A percentile compares a stretch with the other conserved stretches of the same genome.
Evolutionary conservation across 2,888 invertebrate genomes (phyloP).

Genomic region (Phortica okadai): DNA sequence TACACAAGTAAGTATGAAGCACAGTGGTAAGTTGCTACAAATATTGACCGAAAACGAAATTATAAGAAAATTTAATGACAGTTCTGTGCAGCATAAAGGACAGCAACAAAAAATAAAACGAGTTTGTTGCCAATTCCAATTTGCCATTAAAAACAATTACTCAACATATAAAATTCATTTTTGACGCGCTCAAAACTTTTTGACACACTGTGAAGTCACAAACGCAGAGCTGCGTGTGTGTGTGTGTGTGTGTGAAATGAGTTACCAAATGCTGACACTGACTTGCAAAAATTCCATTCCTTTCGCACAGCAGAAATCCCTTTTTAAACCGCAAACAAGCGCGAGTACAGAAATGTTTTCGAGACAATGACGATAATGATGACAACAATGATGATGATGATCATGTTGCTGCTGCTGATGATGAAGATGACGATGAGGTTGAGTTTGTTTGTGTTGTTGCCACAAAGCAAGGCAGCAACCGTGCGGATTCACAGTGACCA

Average conservation of each 20-base stretch:
- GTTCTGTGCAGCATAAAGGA: conserved; percentile 37
- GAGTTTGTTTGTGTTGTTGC: background rate
- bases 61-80: conserved; percentile 35
- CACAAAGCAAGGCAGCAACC: background rate
- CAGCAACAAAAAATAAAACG: conserved; percentile 26
- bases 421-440: background rate
- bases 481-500: background rate
- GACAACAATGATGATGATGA: background rate
- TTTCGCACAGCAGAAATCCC: conserved; percentile 20
- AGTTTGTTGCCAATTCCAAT: conserved; percentile 50
- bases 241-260: conserved; percentile 7
- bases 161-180: conserved; percentile 29
- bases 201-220: conserved; percentile 39
- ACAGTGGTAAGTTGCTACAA: conserved; percentile 8
- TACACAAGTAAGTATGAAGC: background rate
- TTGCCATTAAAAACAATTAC: conserved; percentile 45
- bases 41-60: background rate
- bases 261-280: conserved; percentile 11
- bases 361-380: conserved; percentile 17
- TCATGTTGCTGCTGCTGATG: background rate
- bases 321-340: conserved; percentile 29
- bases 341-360: conserved; percentile 4
- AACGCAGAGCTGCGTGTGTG: background rate
- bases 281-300: conserved; percentile 31
- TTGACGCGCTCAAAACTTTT: conserved; percentile 37